A percentile compares a stretch with the other conserved stretches of the same genome.
phyloP scores from a whole-genome alignment of 2,888 invertebrate species.

The Aelia acuminata region DNA sequence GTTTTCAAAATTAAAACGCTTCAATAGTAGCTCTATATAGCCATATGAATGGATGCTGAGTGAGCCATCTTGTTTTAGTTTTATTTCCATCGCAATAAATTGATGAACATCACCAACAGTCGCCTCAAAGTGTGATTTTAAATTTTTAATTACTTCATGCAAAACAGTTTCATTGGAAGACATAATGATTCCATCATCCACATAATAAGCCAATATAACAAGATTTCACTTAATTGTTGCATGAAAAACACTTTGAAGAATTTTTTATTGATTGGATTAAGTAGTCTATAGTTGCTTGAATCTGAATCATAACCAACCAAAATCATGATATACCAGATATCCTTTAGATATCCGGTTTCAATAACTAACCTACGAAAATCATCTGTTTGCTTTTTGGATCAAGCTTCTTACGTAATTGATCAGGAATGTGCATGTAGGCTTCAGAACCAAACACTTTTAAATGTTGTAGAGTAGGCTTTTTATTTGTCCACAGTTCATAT shows the following conservation, averaged over 20 bases:
- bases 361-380: too few species aligned
- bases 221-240: too few species aligned
- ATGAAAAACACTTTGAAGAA: too few species aligned
- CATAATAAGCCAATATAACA: slow-evolving; percentile 17
- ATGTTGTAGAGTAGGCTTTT: too few species aligned
- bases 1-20: slow-evolving; percentile 33
- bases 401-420: background rate
- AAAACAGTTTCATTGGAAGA: slow-evolving; percentile 38
- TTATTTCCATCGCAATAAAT: slow-evolving; percentile 49
- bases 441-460: slow-evolving; percentile 2
- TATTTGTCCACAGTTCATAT: too few species aligned
- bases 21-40: slow-evolving; percentile 16
- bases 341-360: too few species aligned
- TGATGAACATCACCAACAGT: slow-evolving; percentile 42
- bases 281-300: too few species aligned
- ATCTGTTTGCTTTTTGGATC: background rate
- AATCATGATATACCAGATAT: too few species aligned
- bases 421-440: background rate
- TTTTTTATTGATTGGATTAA: too few species aligned
- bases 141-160: slow-evolving; percentile 37
- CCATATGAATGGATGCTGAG: slow-evolving; percentile 39
- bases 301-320: too few species aligned
- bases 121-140: slow-evolving; percentile 39
- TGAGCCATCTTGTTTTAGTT: slow-evolving; percentile 34
- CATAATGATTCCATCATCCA: slow-evolving; percentile 42